Evolutionary conservation across 2,113 vertebrate species (phyloP).

Genomic region (Rhinoptilus africanus): DNA sequence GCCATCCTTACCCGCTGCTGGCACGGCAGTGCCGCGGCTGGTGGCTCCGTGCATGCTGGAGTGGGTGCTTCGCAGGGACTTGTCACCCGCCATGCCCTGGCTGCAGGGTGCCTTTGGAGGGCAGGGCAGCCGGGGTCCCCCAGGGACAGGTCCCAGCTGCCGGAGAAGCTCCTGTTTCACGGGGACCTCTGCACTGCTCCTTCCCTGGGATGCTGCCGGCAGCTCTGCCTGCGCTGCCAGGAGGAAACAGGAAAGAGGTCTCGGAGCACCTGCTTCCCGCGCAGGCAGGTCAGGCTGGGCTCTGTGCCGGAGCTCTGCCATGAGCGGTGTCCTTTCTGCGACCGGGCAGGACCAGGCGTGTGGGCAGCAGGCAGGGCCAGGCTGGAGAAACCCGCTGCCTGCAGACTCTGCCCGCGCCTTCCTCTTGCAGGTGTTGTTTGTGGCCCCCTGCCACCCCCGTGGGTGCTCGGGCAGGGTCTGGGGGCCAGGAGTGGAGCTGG

Average conservation of each 20-base stretch:
- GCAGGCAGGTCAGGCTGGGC: not conserved
- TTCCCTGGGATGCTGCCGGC: not conserved
- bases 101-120: fast-evolving
- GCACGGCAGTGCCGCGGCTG: not conserved
- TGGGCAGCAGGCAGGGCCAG: not conserved
- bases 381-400: not conserved
- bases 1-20: fast-evolving
- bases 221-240: fast-evolving
- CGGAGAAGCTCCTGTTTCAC: fast-evolving
- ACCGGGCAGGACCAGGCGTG: fast-evolving
- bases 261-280: not conserved
- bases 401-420: fast-evolving
- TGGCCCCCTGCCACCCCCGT: not conserved
- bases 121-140: not conserved
- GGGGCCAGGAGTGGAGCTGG: fast-evolving
- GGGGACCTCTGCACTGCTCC: not conserved
- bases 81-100: not conserved
- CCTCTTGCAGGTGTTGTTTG: fast-evolving
- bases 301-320: not conserved
- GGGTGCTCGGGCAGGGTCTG: not conserved
- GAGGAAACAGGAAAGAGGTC: not conserved
- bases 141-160: not conserved
- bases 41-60: fast-evolving
- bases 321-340: not conserved
- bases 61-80: not conserved